phyloP scores from a whole-genome alignment of 2,797 vertebrate genomes.

The Phoeniculus purpureus region DNA sequence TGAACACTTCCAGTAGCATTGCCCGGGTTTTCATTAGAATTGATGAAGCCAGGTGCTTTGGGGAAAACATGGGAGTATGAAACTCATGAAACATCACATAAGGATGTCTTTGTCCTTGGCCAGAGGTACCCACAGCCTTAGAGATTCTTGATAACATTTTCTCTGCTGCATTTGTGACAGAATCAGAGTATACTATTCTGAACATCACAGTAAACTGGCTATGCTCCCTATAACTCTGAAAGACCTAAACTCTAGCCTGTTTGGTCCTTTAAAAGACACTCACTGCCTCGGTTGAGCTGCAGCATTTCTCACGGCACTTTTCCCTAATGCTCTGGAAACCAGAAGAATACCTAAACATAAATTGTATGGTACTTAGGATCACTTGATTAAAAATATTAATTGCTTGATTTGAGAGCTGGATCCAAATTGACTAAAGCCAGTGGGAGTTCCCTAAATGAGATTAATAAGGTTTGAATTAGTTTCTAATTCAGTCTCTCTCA shows the following conservation, averaged over 20 bases:
- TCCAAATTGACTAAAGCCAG: neutral
- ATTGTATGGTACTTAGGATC: neutral
- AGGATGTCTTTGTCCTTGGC: neutral
- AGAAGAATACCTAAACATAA: slow-evolving; percentile 16
- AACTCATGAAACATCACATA: neutral
- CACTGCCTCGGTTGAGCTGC: neutral
- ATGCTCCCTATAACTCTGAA: neutral
- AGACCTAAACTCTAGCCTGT: neutral
- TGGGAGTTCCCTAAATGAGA: neutral
- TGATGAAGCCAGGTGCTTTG: neutral
- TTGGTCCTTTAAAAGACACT: neutral
- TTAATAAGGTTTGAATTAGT: neutral
- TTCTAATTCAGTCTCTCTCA: neutral
- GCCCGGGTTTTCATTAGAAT: neutral
- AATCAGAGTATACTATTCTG: neutral
- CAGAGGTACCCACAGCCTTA: neutral
- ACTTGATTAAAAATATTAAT: slow-evolving; percentile 27
- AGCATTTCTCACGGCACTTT: neutral
- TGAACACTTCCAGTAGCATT: neutral
- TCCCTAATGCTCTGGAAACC: neutral
- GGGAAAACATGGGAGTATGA: neutral
- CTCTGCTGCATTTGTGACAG: neutral
- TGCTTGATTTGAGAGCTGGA: neutral
- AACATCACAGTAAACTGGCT: neutral
- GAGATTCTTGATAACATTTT: neutral